A percentile compares a stretch with the other conserved stretches of the same genome.
phyloP scores from a whole-genome alignment of 2,797 vertebrate species.

The Tauraco hartlaubi region DNA sequence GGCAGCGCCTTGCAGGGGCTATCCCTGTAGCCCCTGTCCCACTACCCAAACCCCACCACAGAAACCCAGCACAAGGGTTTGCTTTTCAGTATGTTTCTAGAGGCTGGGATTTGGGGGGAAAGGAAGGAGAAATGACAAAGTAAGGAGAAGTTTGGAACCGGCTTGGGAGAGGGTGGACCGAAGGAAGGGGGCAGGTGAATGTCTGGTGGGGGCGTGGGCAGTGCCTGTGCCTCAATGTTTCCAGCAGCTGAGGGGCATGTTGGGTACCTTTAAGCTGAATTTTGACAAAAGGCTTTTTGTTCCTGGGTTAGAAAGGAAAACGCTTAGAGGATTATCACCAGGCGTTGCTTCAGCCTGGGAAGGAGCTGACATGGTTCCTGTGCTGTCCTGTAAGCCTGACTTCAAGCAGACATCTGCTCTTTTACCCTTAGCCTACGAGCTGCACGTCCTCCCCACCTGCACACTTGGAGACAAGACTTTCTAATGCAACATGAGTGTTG shows the following conservation, averaged over 20 bases:
- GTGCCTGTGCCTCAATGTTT: background rate
- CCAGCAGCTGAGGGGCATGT: background rate
- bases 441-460: background rate
- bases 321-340: background rate
- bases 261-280: background rate
- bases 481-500: accelerated
- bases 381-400: background rate
- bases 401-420: background rate
- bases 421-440: background rate
- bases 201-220: background rate
- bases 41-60: no score
- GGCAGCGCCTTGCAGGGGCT: no score
- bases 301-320: background rate
- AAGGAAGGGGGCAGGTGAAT: background rate
- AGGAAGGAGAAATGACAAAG: background rate
- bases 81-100: background rate
- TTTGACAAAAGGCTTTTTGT: background rate
- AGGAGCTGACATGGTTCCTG: background rate
- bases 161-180: background rate
- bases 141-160: background rate
- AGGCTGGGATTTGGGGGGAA: background rate
- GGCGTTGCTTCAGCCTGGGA: background rate
- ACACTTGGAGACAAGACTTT: background rate
- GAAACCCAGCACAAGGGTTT: no score
- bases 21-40: no score